Base-by-base conservation (phyloP, 2,888 invertebrate genomes). In the Pegoplata infirma region DNA sequence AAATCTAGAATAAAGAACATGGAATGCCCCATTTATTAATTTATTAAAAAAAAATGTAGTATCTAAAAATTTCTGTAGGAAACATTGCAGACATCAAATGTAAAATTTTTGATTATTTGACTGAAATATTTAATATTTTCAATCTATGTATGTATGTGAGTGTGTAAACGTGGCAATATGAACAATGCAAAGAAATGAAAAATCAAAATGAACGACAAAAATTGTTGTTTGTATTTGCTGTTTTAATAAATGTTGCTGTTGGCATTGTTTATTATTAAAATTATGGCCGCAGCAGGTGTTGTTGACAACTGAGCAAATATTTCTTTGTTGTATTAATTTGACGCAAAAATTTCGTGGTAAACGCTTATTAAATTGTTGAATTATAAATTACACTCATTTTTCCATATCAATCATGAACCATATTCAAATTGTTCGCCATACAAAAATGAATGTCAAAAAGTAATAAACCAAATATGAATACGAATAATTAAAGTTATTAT, bases 241-340 rank as follows among this genome's bases (percentile, higher is more conserved):
- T 28, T 47, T n/a, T 32, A 71, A 71, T 36, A 36, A 23, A 61
- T 67, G 40, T 55, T 69, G 44, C 76, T 40, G 28, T 44, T 58
- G 58, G 28, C 64, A 64, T 58, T 69, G 76, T 58, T 64, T 76
- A 59, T 76, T 76, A 64, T 64, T 76, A 56, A 58, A 73, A 64
- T 73, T 77, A 73, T 73, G 61, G 58, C 17, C 77, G 44, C 77
- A 73, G 72, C 77, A 77, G 72, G 77, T 73, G 77, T 51, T 72
- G 46, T 61, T 68, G 77, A 77, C 68, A 68, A 61, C 69, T 44
- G 64, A 64, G 47, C 46, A 59, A 72, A 58, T 67, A 58, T 58
- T 55, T 47, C 32, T 61, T 75, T 75, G 55, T 47, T 51, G 36
- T 40, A 58, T 73, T 58, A 44, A 25, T 56, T 73, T 73, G 64